Evolutionary conservation across 2,888 invertebrate genomes (phyloP).

Genomic region (Phengaris alcon): DNA sequence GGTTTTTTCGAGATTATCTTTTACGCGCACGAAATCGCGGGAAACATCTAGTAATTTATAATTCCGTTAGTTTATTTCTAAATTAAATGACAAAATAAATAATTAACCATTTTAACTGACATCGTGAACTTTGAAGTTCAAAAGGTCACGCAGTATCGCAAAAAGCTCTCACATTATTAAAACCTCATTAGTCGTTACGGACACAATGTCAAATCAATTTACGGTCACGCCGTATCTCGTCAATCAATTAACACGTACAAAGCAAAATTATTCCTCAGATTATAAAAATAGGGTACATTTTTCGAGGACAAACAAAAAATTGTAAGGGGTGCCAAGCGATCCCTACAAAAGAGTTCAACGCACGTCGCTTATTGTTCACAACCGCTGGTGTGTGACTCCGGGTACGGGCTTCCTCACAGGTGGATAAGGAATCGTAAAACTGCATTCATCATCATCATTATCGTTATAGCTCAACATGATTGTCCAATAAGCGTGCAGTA

Average conservation of each 20-base stretch:
- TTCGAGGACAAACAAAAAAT: constrained; percentile 24
- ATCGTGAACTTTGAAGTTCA: neutral
- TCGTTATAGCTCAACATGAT: neutral
- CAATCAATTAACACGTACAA: neutral
- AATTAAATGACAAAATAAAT: neutral
- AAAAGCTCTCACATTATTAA: neutral
- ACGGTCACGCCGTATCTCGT: constrained; percentile 6
- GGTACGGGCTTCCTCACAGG: constrained; percentile 7
- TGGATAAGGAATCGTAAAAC: neutral
- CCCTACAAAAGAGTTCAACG: constrained; percentile 79
- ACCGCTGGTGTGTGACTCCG: constrained; percentile 57
- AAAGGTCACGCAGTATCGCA: constrained; percentile 1
- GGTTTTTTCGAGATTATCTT: too few species aligned
- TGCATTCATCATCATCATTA: neutral
- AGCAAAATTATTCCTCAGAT: neutral
- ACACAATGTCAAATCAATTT: constrained; percentile 1
- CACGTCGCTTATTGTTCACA: constrained; percentile 65
- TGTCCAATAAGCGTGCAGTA: neutral
- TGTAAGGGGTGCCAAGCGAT: constrained; percentile 43
- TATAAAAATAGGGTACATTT: constrained; percentile 48
- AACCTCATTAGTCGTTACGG: neutral
- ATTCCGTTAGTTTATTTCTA: neutral
- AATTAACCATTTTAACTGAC: neutral
- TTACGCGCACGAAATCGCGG: too few species aligned
- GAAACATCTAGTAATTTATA: neutral